Evolutionary conservation across 2,888 invertebrate species (phyloP).

Genomic region (Schizaphis graminum): DNA sequence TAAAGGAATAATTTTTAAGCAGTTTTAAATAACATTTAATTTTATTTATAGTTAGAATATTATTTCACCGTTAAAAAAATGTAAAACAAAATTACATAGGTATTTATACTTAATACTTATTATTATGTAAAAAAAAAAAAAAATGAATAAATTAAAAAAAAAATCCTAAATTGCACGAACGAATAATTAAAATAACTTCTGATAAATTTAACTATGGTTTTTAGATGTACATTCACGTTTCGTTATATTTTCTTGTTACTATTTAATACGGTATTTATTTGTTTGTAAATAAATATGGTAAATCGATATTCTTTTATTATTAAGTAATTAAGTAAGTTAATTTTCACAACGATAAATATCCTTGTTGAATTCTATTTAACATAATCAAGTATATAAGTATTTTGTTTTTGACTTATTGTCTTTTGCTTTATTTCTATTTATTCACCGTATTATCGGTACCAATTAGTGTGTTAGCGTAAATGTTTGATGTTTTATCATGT

Average conservation of each 20-base stretch:
- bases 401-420: background rate
- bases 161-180: background rate
- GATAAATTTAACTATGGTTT: background rate
- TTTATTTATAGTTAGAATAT: background rate
- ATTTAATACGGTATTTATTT: background rate
- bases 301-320: background rate
- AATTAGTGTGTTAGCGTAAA: background rate
- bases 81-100: background rate
- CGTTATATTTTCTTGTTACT: background rate
- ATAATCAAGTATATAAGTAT: background rate
- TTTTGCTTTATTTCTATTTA: background rate
- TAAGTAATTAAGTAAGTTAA: background rate
- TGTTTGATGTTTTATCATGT: background rate
- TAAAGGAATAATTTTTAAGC: background rate
- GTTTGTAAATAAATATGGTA: background rate
- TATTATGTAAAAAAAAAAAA: background rate
- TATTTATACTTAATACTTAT: background rate
- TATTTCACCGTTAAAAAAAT: background rate
- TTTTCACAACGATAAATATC: background rate
- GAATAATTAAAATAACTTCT: background rate
- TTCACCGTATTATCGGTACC: background rate
- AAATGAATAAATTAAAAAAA: background rate
- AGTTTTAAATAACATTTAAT: background rate
- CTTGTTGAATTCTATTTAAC: background rate
- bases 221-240: background rate